Evolutionary conservation across 2,113 vertebrate genomes (phyloP).

Genomic region (Gracilinanus agilis): DNA sequence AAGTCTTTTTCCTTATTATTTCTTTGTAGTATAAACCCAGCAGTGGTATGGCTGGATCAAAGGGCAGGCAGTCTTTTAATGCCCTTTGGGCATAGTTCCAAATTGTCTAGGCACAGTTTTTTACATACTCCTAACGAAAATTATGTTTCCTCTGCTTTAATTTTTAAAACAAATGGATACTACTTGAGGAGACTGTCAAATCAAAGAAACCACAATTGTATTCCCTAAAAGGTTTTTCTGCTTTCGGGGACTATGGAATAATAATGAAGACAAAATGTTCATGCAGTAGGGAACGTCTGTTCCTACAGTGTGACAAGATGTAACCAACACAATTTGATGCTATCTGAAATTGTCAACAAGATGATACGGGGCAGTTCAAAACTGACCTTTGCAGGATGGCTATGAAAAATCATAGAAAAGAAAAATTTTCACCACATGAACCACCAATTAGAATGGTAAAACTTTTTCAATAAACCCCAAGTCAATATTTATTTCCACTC

Average conservation of each 20-base stretch:
- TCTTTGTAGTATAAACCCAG: too few relatives aligned
- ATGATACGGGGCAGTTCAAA: slow-evolving; percentile 23
- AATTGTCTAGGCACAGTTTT: background rate
- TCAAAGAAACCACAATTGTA: background rate
- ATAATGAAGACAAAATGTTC: background rate
- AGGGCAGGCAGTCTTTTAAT: too few relatives aligned
- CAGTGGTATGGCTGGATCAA: too few relatives aligned
- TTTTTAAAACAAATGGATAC: background rate
- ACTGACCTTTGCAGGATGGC: slow-evolving; percentile 10
- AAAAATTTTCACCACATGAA: slow-evolving; percentile 20
- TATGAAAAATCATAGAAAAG: slow-evolving; percentile 42
- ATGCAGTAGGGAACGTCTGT: background rate
- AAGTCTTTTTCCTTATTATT: too few relatives aligned
- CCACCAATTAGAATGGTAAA: slow-evolving; percentile 1
- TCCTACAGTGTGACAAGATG: slow-evolving; percentile 7
- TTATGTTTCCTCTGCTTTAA: background rate
- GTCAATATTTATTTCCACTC: slow-evolving; percentile 35
- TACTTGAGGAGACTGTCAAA: background rate
- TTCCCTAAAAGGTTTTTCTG: background rate
- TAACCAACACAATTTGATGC: background rate
- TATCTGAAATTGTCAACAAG: slow-evolving; percentile 52
- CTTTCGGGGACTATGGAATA: background rate
- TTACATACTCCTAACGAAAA: background rate
- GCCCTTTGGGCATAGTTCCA: too few relatives aligned
- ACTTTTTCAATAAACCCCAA: slow-evolving; percentile 44